Evolutionary conservation across 2,797 vertebrate species (phyloP), one percentile per base, ranked within the genome.

Genomic region (Argyrosomus regius): DNA sequence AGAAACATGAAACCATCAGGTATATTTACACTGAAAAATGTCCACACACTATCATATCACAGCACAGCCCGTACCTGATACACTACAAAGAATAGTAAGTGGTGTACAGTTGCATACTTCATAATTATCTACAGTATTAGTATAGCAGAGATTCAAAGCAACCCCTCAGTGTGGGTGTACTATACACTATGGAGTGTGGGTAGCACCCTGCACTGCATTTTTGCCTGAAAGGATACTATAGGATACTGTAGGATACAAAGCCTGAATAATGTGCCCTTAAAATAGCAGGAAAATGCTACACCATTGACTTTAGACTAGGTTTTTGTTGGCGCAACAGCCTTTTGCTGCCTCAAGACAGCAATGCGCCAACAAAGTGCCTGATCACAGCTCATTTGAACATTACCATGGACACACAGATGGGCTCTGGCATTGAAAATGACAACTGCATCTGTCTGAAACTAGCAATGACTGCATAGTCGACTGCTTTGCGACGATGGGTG

Each of bases 1-100:
- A 75, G 2, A 45, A 46, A 2, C 63, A 76, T 0, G 81, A 76
- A 50, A 52, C 81, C 20, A 88, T 92, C 71, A 91, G 96, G 97
- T 99, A 91, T 12, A 20, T 67, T 53, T 41, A 61, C 20, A 26
- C 35, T 13, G n/a, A 63, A 26, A 77, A 66, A 70, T 41, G 17
- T 3, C 8, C 41, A 46, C 9, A 64, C 12, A 22, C 10, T 3
- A 11, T 35, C 53, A 35, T 18, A 12, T 28, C 24, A 35, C 13
- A n/a, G 16, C 16, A 60, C 53, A 72, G 7, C 4, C 5, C 7
- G 5, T 7, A 43, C 4, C 26, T 3, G 22, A 49, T 11, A 59
- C 11, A 24, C 52, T 58, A 2, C 26, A 28, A 48, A 57, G 5
- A 6, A 18, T 48, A 53, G 17, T 26, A 28, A 11, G 24, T 41